Evolutionary conservation across 1,140 invertebrate genomes (phyloP), one percentile per base, ranked within the genome.

Genomic region (Choristoneura fumiferana): DNA sequence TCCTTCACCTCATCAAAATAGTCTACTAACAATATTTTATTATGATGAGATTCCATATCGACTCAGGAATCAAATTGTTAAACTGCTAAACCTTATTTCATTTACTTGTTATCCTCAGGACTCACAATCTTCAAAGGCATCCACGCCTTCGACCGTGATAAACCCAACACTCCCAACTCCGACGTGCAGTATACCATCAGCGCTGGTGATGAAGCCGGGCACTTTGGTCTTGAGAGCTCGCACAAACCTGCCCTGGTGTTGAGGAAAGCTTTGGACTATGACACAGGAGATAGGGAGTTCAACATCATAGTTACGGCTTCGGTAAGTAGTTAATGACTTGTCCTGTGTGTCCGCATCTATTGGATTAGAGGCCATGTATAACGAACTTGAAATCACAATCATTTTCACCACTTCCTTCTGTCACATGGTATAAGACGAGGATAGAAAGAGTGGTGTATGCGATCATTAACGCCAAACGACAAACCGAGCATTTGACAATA

Each of bases 111-210:
- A 29, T 29, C 6, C 22, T 29, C 90, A 94, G 95, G 95, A 63
- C 83, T 95, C 57, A 96, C 94, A 17, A 92, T 97, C 66, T 96
- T 96, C 73, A 92, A 94, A 60, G 94, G 94, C 15, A 96, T 97
- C 40, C 91, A 92, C 36, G 96, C 95, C 0, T 90, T 93, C 4
- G 96, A 97, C 80, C 91, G 93, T 0, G 95, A 96, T 77, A 96
- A 96, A 78, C 95, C 95, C 0, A 96, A 96, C 71, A 97, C 96
- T 0, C 95, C 95, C 0, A 97, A 97, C 84, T 97, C 96, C 0
- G 95, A 97, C 64, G 92, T 97, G 5, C 94, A 96, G 64, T 96
- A 96, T 83, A 93, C 93, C 57, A 95, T 97, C 72, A 92, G 93
- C 2, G 92, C 92, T 10, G 95, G 95, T 0, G 95, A 96, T 67